Evolutionary conservation across 2,113 vertebrate species (phyloP), one percentile per base, ranked within the genome.

Genomic region (Stigmatopora nigra): DNA sequence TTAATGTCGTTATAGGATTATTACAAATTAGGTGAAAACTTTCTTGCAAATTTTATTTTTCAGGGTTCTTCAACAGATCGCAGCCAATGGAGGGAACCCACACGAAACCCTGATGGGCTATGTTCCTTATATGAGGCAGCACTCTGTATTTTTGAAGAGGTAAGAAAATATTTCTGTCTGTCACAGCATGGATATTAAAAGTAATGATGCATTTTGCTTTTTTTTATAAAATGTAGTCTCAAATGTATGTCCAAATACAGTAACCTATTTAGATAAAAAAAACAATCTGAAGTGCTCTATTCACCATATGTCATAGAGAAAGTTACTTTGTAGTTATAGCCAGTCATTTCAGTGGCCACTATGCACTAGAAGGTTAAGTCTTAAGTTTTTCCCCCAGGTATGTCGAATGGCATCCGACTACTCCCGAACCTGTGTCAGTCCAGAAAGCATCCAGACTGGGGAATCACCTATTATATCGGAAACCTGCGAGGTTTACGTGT

Each of bases 81-180:
- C 49, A 98, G 93, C 80, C 97, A 99, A 66, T 99, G 96, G 97
- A 89, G 94, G 62, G 97, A 99, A 64, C 97, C 97, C 19, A 95
- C 92, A 0, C 91, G 94, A 61, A 95, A 93, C 0, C 82, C 94
- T 1, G 95, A 99, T 25, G 94, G 94, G 20, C 87, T 98, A 1
- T 98, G 96, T 60, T 98, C 95, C 0, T 78, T 98, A 38, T 98
- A 98, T 0, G 95, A 97, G 70, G 94, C 95, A 46, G 92, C 95
- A 1, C 84, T 98, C 46, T 98, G 95, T 84, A 91, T 98, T 2
- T 96, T 98, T 84, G 95, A 98, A 84, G 95, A 98, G 88, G 95
- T 98, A 88, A 58, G 88, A 60, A 15, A 14, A 41, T 9, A 22
- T 60, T 58, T 17, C 36, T 35, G 16, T 17, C 35, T 60, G 5